Conservation (phyloP, 1,140 invertebrate species). For the Sweltsa coloradensis region DNA sequence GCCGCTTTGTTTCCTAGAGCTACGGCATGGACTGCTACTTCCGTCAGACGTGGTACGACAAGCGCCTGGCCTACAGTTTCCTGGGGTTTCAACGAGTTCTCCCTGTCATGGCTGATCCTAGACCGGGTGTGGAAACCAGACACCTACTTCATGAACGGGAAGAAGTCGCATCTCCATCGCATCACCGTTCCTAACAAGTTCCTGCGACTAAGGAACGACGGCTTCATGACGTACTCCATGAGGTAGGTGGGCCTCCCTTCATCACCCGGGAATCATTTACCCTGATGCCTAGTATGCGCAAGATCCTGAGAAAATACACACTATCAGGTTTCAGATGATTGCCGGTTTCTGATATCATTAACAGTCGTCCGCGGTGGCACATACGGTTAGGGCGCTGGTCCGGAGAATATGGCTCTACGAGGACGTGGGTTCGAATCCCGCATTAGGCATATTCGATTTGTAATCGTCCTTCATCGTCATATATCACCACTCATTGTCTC, state of each 20-base stretch:
- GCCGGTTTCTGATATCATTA: too few species aligned
- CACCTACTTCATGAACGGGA: constrained; percentile 50
- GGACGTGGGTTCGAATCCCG: too few species aligned
- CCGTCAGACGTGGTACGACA: constrained; percentile 45
- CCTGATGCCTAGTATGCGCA: neutral
- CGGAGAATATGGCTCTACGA: too few species aligned
- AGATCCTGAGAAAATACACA: too few species aligned
- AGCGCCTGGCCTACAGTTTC: constrained; percentile 32
- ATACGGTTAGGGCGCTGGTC: too few species aligned
- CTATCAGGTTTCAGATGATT: too few species aligned
- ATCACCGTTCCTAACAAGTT: constrained; percentile 52
- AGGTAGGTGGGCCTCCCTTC: constrained; percentile 29
- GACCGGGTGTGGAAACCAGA: constrained; percentile 47
- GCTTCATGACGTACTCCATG: constrained; percentile 46
- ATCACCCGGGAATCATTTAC: constrained; percentile 1
- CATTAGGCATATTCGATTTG: too few species aligned
- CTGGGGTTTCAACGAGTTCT: constrained; percentile 29
- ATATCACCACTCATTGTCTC: too few species aligned
- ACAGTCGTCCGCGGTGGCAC: too few species aligned
- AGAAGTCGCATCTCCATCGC: constrained; percentile 45
- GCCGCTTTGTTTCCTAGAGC: too few species aligned
- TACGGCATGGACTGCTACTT: constrained; percentile 53
- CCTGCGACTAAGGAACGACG: constrained; percentile 41
- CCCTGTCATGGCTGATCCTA: constrained; percentile 37
- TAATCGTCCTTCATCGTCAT: too few species aligned